These are phyloP conservation scores for Diachasmimorpha longicaudata DNA, from an alignment of 1,140 invertebrate species.

Conservation along the genomic window DNA sequence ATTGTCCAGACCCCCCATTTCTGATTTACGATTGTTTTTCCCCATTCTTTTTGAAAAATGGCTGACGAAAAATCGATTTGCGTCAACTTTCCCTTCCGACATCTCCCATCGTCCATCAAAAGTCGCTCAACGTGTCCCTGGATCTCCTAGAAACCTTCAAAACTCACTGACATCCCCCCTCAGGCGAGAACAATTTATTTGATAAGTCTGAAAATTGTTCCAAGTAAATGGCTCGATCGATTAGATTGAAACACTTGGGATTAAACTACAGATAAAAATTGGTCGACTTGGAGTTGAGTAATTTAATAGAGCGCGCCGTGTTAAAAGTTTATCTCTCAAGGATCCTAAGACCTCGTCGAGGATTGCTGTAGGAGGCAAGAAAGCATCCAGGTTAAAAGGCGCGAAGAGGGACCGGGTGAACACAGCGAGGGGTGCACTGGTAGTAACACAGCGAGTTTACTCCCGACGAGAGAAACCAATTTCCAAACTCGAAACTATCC, in stretches of 20 bases:
- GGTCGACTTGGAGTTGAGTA: neutral
- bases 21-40: too few relatives aligned
- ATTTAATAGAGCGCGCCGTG: neutral
- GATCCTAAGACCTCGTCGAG: neutral
- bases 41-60: too few relatives aligned
- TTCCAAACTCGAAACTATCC: constrained; percentile 31
- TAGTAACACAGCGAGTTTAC: neutral
- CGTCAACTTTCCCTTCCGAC: too few relatives aligned
- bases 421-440: neutral
- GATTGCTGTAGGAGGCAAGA: constrained; percentile 2
- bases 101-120: too few relatives aligned
- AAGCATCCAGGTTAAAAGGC: neutral
- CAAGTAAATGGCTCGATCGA: neutral
- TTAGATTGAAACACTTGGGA: neutral
- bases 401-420: neutral
- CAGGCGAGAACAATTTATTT: too few relatives aligned
- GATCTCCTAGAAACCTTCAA: too few relatives aligned
- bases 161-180: too few relatives aligned
- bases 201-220: neutral
- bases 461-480: constrained; percentile 31
- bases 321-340: neutral
- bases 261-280: neutral
- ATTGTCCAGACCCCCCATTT: too few relatives aligned
- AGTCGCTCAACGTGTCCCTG: too few relatives aligned
- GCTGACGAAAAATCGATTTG: too few relatives aligned